Conservation (phyloP, 1,140 invertebrate species). For the Drosophila prosaltans region DNA sequence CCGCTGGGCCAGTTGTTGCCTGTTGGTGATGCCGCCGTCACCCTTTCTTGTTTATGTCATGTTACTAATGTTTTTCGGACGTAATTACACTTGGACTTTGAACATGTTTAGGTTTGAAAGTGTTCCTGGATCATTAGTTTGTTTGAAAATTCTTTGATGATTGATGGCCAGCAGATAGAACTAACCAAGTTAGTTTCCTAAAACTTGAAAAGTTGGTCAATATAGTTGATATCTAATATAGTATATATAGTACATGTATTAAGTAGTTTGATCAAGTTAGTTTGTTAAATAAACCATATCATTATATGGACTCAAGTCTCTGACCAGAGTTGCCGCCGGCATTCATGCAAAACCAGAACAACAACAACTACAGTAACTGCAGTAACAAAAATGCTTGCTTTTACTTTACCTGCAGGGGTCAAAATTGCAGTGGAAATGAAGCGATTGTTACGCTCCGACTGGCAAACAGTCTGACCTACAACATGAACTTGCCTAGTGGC, state of each 20-base stretch:
- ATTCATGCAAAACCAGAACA: conserved; percentile 7
- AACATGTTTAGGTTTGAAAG: conserved; percentile 56
- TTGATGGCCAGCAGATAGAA: neutral
- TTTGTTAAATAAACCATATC: conserved; percentile 1
- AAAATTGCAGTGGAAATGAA: conserved; percentile 4
- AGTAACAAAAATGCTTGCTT: neutral
- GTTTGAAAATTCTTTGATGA: conserved; percentile 13
- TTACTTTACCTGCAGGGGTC: conserved; percentile 1
- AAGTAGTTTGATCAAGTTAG: neutral
- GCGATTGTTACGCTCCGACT: conserved; percentile 50
- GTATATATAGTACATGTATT: no score
- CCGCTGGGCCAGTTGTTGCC: neutral
- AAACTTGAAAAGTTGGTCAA: neutral
- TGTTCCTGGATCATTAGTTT: conserved; percentile 39
- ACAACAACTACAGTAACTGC: neutral
- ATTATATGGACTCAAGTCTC: neutral
- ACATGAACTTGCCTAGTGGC: conserved; percentile 52
- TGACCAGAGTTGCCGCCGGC: neutral
- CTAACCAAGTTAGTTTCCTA: neutral
- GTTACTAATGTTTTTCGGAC: conserved; percentile 60
- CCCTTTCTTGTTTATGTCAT: conserved; percentile 28
- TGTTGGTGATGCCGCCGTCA: neutral
- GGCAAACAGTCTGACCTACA: conserved; percentile 48
- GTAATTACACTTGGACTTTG: conserved; percentile 53
- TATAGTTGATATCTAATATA: neutral